A percentile compares a stretch with the other conserved stretches of the same genome.
phyloP scores from a whole-genome alignment of 2,113 vertebrate species.

The Gyps fulvus region DNA sequence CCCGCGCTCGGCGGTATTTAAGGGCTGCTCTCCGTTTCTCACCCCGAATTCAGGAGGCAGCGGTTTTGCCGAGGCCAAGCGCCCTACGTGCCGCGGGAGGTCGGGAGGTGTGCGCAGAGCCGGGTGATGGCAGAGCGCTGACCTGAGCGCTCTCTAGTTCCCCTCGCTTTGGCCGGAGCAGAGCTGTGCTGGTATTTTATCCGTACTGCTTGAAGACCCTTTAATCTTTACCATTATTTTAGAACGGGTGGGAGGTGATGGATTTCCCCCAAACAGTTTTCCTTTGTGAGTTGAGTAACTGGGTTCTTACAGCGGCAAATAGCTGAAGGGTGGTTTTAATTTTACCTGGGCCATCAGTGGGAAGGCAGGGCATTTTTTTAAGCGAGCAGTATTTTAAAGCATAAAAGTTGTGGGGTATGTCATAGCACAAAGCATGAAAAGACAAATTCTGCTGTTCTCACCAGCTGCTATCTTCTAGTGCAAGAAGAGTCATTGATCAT shows the following conservation, averaged over 20 bases:
- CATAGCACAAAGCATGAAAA: neutral
- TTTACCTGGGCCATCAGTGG: neutral
- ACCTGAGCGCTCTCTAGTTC: fast-evolving
- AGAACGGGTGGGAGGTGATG: neutral
- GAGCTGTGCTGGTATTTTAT: neutral
- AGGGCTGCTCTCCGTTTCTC: neutral
- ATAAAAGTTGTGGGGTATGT: neutral
- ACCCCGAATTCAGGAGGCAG: fast-evolving
- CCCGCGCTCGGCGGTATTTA: neutral
- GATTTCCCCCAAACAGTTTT: neutral
- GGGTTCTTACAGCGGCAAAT: neutral
- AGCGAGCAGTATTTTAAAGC: neutral
- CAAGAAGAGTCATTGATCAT: neutral
- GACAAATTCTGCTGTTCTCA: neutral
- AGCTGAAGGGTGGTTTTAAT: neutral
- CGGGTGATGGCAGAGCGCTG: fast-evolving
- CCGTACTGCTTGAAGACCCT: neutral
- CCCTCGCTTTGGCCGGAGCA: neutral
- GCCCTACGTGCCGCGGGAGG: neutral
- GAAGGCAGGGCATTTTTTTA: neutral
- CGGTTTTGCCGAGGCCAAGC: fast-evolving
- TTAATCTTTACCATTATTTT: neutral
- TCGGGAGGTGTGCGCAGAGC: fast-evolving
- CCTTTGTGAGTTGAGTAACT: neutral
- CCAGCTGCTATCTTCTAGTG: neutral